Base-by-base conservation (phyloP, 2,797 vertebrate species). In the Borostomias antarcticus region DNA sequence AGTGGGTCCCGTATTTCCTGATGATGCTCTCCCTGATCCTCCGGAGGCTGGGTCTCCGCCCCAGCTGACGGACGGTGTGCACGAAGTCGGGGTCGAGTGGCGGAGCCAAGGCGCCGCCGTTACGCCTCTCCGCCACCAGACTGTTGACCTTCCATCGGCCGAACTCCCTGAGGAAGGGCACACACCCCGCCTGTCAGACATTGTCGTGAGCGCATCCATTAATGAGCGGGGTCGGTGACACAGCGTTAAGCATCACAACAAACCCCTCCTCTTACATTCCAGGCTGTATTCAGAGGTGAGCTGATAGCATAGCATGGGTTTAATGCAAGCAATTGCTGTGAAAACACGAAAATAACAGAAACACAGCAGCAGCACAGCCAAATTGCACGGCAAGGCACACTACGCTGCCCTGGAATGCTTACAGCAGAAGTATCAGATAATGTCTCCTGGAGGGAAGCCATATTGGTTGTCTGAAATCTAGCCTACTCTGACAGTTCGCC, bases 131-230 rank as follows among this genome's bases (percentile, higher is more conserved):
- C 54, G 95, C 92, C 9, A 94, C 96, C 76, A 99, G 92, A 72
- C 95, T 99, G 92, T 95, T 99, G 88, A 99, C 96, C 90, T 98
- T 99, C 97, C 97, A 99, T 91, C 97, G 95, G 74, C 96, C 97
- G 83, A 99, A 99, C 88, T 99, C 97, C 85, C 97, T 99, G 88
- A 85, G 92, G 66, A 66, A 30, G 29, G n/a, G n/a, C n/a, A 61
- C 69, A 66, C 54, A 45, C 73, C 66, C 52, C 21, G 43, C 68
- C 73, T 61, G 63, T 6, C 29, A 60, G 8, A 21, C 17, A 25
- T 19, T 51, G 48, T n/a, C n/a, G n/a, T 19, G 48, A 11, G 48
- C 3, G 7, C 48, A 15, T n/a, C 13, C 11, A 28, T 28, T 58
- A 26, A 21, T 60, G 13, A 17, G 43, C 17, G 2, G 13, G 40